These are phyloP conservation scores for Candidula unifasciata DNA, from an alignment of 2,888 invertebrate species.

Conservation along the genomic window DNA sequence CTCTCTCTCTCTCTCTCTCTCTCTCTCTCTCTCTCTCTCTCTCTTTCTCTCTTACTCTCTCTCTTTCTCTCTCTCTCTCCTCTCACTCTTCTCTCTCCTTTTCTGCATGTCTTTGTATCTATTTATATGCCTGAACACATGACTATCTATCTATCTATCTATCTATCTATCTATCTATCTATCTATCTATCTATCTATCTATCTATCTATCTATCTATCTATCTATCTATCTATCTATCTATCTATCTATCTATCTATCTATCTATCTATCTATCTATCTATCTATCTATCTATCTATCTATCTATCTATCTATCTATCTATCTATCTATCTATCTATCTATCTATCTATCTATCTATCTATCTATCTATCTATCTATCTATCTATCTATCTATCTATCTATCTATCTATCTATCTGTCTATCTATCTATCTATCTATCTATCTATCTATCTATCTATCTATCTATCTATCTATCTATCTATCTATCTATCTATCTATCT, in stretches of 20 bases:
- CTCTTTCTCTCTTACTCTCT: not conserved
- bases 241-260: constrained; percentile 3
- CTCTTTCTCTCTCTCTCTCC: not conserved
- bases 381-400: constrained; percentile 15
- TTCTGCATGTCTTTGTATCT: no score
- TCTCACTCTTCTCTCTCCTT: no score
- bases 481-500: constrained; percentile 4
- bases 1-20: not conserved
- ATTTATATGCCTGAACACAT: no score
- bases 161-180: constrained; percentile 15
- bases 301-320: constrained; percentile 15
- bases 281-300: constrained; percentile 16
- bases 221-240: constrained; percentile 12
- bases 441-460: constrained; percentile 15
- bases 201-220: constrained; percentile 15
- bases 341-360: constrained; percentile 15
- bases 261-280: not conserved
- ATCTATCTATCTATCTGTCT: no score
- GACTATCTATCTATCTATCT: constrained; percentile 2
- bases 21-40: constrained; percentile 5
- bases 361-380: constrained; percentile 15
- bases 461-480: constrained; percentile 15
- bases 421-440: constrained; percentile 15
- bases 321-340: constrained; percentile 15
- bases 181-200: constrained; percentile 15